phyloP scores from a whole-genome alignment of 2,113 vertebrate genomes.

The Cyprinodon tularosa region DNA sequence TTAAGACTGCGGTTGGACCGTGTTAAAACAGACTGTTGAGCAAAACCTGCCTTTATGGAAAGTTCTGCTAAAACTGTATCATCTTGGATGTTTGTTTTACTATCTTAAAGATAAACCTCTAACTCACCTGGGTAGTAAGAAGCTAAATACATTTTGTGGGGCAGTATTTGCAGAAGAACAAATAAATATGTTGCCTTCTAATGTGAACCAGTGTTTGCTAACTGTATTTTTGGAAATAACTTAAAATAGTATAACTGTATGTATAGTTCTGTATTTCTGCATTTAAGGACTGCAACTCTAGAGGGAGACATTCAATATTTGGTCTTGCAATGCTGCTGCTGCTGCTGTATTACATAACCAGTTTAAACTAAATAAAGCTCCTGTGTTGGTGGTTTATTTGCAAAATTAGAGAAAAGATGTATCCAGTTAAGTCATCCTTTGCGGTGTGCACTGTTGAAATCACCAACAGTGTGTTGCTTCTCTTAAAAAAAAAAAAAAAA shows the following conservation, averaged over 20 bases:
- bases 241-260: neutral
- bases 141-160: neutral
- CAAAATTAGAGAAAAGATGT: neutral
- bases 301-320: neutral
- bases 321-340: neutral
- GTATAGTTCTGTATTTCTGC: neutral
- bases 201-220: neutral
- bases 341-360: slow-evolving; percentile 1
- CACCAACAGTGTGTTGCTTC: too few relatives aligned
- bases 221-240: neutral
- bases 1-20: slow-evolving; percentile 42
- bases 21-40: slow-evolving; percentile 32
- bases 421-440: neutral
- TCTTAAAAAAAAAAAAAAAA: neutral
- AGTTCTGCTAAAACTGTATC: neutral
- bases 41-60: slow-evolving; percentile 7
- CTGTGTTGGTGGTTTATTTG: neutral
- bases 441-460: neutral
- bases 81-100: slow-evolving; percentile 2
- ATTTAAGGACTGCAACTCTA: neutral
- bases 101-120: neutral
- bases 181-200: neutral
- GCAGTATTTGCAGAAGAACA: neutral
- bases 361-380: neutral
- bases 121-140: neutral